These are phyloP conservation scores for Ephialtes manifestator DNA, from an alignment of 2,888 invertebrate species.

Conservation along the genomic window DNA sequence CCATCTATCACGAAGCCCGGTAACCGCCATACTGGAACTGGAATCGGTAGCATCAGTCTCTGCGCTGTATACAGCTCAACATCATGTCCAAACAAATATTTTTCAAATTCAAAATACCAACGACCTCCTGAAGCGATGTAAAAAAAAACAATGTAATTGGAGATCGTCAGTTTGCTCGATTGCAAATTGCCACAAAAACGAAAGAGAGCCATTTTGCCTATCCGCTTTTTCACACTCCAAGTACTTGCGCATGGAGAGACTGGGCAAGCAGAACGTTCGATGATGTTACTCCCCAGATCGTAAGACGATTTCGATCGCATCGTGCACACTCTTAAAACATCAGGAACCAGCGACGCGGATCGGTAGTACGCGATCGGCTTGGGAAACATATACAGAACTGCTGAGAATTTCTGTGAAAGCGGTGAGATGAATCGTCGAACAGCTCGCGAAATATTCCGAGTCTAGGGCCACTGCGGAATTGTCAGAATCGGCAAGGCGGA, in stretches of 20 bases:
- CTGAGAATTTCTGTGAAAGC: slow-evolving; percentile 62
- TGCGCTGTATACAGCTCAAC: neutral
- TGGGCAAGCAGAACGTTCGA: neutral
- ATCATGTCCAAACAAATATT: slow-evolving; percentile 32
- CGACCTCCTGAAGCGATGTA: slow-evolving; percentile 12
- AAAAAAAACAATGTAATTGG: slow-evolving; percentile 23
- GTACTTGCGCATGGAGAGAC: slow-evolving; percentile 31
- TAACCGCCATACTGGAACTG: slow-evolving; percentile 68
- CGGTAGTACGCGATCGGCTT: slow-evolving; percentile 62
- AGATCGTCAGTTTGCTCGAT: slow-evolving; percentile 10
- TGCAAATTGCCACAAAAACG: neutral
- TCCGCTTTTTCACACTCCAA: slow-evolving; percentile 46
- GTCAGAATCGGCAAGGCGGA: slow-evolving; percentile 80
- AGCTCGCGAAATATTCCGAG: slow-evolving; percentile 42
- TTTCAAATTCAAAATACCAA: slow-evolving; percentile 18
- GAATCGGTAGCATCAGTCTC: slow-evolving; percentile 25
- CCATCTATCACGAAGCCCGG: slow-evolving; percentile 78
- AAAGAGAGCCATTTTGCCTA: neutral
- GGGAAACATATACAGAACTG: slow-evolving; percentile 74
- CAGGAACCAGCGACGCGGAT: slow-evolving; percentile 60
- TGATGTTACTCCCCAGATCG: neutral
- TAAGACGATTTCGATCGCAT: neutral
- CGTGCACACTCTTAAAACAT: slow-evolving; percentile 17
- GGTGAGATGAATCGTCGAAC: slow-evolving; percentile 66
- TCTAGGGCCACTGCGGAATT: slow-evolving; percentile 45